Evolutionary conservation across 1,140 invertebrate genomes (phyloP), one percentile per base, ranked within the genome.

Genomic region (Neodiprion lecontei): DNA sequence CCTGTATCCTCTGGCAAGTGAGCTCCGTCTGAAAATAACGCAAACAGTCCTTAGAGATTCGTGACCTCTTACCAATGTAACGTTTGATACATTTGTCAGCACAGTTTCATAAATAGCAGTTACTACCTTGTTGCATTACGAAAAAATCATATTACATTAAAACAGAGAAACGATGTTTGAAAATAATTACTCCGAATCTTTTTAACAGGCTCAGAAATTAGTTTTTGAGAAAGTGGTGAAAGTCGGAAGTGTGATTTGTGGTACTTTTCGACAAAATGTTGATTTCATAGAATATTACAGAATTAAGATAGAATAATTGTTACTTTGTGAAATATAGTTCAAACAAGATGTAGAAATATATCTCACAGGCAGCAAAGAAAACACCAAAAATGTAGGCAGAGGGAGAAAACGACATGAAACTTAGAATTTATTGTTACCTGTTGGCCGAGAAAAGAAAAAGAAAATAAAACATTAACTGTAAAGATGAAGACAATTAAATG

Each of bases 1-100:
- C 96, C 85, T 95, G 93, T 90, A 98, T 94, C 90, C 96, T 95
- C 88, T 95, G 93, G 90, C 95, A 94, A 79, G 96, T 97, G 83
- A 98, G 91, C 88, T 99, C 97, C 89, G 97, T 99, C 93, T 98
- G 93, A 79, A 94, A 88, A 78, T 70, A 47, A 12, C 21, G 61
- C n/a, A 74, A 69, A 21, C 23, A 53, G 40, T 40, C 12, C 4
- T 68, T 14, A 70, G 7, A 70, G 12, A 48, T 50, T 12, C 17
- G 12, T 49, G 50, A 17, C 23, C 72, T 70, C 14, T 53, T n/a
- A 53, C 49, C 76, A 74, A 75, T 72, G 75, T 79, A 82, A 79
- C 81, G 76, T 79, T 79, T 77, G 78, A 82, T 84, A 77, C 80
- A 84, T 85, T 85, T 84, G 83, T 84, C 66, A 74, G 73, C 73